Base-by-base conservation (phyloP, 2,797 vertebrate genomes). In the Capromys pilorides region DNA sequence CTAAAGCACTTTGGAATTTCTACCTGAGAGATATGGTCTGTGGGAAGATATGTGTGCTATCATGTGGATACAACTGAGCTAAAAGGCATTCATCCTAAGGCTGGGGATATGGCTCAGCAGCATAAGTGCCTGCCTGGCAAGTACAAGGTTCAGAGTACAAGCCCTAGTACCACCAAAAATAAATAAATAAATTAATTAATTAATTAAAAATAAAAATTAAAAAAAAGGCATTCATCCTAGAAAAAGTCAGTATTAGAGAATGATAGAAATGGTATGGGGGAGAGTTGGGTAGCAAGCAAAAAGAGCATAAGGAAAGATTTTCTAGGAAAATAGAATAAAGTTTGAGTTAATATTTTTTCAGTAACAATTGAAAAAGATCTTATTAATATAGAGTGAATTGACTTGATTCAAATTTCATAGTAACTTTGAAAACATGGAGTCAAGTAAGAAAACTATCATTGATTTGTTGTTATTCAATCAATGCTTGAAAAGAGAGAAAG, bases 371-470 rank as follows among this genome's bases (percentile, higher is more conserved):
- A 93, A 93, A 88, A 12, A 62, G 16, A 22, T 1, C 24, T 81
- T 39, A 86, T 88, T 86, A 92, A 85, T 24, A 36, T 1, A 88
- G 69, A 95, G 93, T 77, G n/a, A 90, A 78, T 45, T 90, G 6
- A 61, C 64, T 94, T 86, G 39, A 75, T 89, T 75, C 39, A 84
- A 28, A 78, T 85, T 90, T 88, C 28, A 79, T 22, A 94, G 51
- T 33, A 59, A 39, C 16, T 94, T 89, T 79, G 22, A 16, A 93
- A 96, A 94, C 61, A 6, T 93, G 31, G 13, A 4, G 4, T 79
- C 16, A 83, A 80, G 21, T 54, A 67, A 81, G 54, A 71, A 91
- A 95, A 51, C 13, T 57, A 14, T 49, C 24, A 4, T 79, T 79
- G 75, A 79, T 82, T 87, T 61, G n/a, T n/a, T 84, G 5, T 64